Evolutionary conservation across 2,797 vertebrate genomes (phyloP).

Genomic region (Sebastes cheni): DNA sequence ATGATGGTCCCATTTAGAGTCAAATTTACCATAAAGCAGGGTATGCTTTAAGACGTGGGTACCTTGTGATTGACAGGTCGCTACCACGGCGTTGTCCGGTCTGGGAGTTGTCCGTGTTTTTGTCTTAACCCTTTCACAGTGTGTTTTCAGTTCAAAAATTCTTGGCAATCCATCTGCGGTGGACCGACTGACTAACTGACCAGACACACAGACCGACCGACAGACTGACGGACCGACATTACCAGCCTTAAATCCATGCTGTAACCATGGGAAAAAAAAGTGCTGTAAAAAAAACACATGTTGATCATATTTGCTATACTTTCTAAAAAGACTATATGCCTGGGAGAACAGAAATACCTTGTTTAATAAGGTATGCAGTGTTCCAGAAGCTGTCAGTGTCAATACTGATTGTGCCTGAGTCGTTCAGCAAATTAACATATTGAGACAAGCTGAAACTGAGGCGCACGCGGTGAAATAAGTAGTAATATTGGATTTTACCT

Average conservation of each 20-base stretch:
- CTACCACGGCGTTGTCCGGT: too few relatives aligned
- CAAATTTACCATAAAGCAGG: too few relatives aligned
- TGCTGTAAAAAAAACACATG: too few relatives aligned
- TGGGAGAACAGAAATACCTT: not conserved
- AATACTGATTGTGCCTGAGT: not conserved
- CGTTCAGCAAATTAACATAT: constrained; percentile 10
- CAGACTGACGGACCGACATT: not conserved
- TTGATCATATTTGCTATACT: not conserved
- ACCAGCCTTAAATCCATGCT: not conserved
- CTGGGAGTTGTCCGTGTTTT: too few relatives aligned
- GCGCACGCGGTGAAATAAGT: not conserved
- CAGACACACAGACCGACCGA: not conserved
- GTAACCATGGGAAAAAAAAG: not conserved
- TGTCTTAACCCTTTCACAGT: too few relatives aligned
- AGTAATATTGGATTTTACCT: constrained; percentile 20
- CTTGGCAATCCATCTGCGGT: not conserved
- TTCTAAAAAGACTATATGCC: not conserved
- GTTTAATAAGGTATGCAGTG: not conserved
- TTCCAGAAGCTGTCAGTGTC: not conserved
- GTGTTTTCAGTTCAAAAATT: too few relatives aligned
- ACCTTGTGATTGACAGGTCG: too few relatives aligned
- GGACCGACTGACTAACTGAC: not conserved
- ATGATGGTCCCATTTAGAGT: too few relatives aligned
- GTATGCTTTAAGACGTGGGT: too few relatives aligned
- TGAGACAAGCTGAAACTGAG: not conserved